Evolutionary conservation across 2,113 vertebrate species (phyloP).

Genomic region (Phainopepla nitens): DNA sequence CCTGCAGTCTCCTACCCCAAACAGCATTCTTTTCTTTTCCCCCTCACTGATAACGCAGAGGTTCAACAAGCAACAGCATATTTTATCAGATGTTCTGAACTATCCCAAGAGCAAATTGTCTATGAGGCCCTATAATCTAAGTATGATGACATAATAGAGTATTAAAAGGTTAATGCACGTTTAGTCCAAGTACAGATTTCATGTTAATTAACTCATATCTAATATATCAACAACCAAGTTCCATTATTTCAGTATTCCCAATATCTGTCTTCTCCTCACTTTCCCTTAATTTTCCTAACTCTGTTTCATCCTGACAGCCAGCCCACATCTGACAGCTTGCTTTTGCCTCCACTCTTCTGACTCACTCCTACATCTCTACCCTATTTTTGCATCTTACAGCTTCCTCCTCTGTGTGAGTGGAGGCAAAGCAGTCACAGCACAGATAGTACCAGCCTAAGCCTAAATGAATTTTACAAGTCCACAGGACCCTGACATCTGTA

Average conservation of each 20-base stretch:
- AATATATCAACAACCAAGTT: not conserved
- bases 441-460: not conserved
- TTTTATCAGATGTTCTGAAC: not conserved
- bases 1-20: not conserved
- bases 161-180: not conserved
- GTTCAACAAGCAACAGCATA: not conserved
- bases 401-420: not conserved
- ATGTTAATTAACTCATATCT: not conserved
- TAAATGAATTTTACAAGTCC: not conserved
- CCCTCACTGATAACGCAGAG: not conserved
- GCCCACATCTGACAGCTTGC: constrained; percentile 43
- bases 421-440: constrained; percentile 17
- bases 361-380: constrained; percentile 9
- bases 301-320: constrained; percentile 22
- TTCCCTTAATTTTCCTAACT: constrained; percentile 15
- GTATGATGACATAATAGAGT: not conserved
- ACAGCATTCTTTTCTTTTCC: not conserved
- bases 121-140: not conserved
- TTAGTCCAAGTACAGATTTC: not conserved
- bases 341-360: constrained; percentile 35
- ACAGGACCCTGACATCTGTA: not conserved
- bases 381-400: constrained; percentile 21
- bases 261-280: not conserved
- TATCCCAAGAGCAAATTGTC: not conserved
- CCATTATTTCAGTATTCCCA: not conserved